phyloP scores from a whole-genome alignment of 2,113 vertebrate genomes.

The Osmerus mordax region DNA sequence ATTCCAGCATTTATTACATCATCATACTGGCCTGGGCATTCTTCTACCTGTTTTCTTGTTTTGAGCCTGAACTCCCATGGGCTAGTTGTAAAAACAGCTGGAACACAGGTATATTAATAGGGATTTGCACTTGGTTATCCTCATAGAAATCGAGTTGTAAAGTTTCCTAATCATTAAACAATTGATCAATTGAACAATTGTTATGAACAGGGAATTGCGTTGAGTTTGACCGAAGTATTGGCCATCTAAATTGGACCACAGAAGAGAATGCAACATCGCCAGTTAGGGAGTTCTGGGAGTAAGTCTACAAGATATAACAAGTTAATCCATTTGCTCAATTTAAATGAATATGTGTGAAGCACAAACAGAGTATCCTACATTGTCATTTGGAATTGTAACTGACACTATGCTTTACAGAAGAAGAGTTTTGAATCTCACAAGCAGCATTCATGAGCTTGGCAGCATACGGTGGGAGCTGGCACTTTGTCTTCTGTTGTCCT shows the following conservation, averaged over 20 bases:
- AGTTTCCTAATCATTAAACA: too few relatives aligned
- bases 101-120: conserved; percentile 81
- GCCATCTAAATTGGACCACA: conserved; percentile 56
- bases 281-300: conserved; percentile 97
- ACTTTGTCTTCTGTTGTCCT: conserved; percentile 77
- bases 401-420: conserved; percentile 50
- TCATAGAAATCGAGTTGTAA: too few relatives aligned
- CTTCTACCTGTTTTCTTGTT: conserved; percentile 93
- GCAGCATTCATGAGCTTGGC: conserved; percentile 79
- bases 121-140: not conserved
- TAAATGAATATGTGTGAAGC: not conserved
- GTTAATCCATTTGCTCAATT: not conserved
- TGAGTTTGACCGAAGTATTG: conserved; percentile 67
- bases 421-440: conserved; percentile 77
- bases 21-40: conserved; percentile 95
- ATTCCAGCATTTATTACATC: conserved; percentile 82
- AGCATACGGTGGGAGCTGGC: conserved; percentile 75
- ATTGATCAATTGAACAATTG: conserved; percentile 5
- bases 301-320: conserved; percentile 56
- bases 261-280: conserved; percentile 82
- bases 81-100: conserved; percentile 84
- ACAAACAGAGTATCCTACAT: not conserved
- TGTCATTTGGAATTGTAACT: not conserved
- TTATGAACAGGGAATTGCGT: conserved; percentile 76
- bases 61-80: conserved; percentile 85